Evolutionary conservation across 2,888 invertebrate species (phyloP).

Genomic region (Eristalis arbustorum): DNA sequence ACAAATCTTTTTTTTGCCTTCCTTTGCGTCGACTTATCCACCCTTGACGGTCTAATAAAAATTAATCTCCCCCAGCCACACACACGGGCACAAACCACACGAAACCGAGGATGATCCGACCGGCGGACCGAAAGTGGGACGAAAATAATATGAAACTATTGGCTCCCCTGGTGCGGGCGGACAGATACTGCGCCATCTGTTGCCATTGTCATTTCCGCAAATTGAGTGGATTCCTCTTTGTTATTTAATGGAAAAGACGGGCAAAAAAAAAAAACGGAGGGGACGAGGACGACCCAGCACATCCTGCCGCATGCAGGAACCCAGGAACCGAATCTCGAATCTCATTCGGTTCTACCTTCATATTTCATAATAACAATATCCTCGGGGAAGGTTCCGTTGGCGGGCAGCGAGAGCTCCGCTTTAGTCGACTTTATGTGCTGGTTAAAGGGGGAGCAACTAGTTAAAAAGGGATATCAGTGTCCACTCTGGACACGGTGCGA

Average conservation of each 20-base stretch:
- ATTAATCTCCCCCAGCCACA: slow-evolving; percentile 26
- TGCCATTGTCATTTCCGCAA: slow-evolving; percentile 53
- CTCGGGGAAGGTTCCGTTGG: background rate
- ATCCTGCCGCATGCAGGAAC: background rate
- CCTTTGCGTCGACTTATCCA: background rate
- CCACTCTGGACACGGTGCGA: slow-evolving; percentile 20
- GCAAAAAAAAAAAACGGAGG: background rate
- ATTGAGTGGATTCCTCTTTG: slow-evolving; percentile 49
- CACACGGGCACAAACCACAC: background rate
- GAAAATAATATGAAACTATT: slow-evolving; percentile 41
- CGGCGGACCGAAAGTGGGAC: background rate
- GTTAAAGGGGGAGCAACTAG: slow-evolving; percentile 33
- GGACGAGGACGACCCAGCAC: background rate
- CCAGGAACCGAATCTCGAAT: too few relatives aligned
- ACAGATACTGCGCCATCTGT: slow-evolving; percentile 29
- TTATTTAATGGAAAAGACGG: slow-evolving; percentile 53
- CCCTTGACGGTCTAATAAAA: slow-evolving; percentile 10
- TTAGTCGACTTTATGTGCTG: background rate
- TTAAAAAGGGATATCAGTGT: slow-evolving; percentile 20
- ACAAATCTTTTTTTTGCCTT: slow-evolving; percentile 10
- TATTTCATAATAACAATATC: slow-evolving; percentile 9
- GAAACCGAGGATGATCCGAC: background rate
- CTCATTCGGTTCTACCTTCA: background rate
- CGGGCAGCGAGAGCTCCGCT: background rate
- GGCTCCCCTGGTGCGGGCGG: slow-evolving; percentile 5